These are phyloP conservation scores for Ashinkailepas kermadecensis DNA, from an alignment of 2,888 invertebrate genomes.

Conservation along the genomic window DNA sequence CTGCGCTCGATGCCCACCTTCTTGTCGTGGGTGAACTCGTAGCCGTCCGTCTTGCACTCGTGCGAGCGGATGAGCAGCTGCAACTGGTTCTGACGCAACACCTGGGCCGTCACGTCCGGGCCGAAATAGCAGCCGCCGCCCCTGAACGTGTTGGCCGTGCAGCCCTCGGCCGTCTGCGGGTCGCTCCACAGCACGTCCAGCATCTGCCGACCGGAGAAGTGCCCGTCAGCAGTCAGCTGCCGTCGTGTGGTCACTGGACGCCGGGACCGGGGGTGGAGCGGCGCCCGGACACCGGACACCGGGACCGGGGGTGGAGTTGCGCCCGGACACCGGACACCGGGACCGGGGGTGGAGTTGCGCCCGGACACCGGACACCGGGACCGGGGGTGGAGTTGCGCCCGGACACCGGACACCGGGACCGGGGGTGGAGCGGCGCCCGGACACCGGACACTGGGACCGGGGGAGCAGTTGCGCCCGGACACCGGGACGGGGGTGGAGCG, in stretches of 20 bases:
- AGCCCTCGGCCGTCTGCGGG: conserved; percentile 69
- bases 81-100: conserved; percentile 68
- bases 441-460: too few species aligned
- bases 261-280: neutral
- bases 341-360: too few species aligned
- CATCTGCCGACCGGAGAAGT: conserved; percentile 51
- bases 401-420: too few species aligned
- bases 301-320: neutral
- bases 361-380: too few species aligned
- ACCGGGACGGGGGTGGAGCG: too few species aligned
- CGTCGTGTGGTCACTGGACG: neutral
- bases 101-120: conserved; percentile 71
- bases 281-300: neutral
- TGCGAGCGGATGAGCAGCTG: conserved; percentile 77
- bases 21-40: conserved; percentile 74
- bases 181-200: conserved; percentile 92
- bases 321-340: too few species aligned
- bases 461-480: too few species aligned
- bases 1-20: neutral
- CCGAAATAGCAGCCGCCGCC: conserved; percentile 93
- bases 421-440: too few species aligned
- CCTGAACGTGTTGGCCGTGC: conserved; percentile 70
- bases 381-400: too few species aligned
- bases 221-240: neutral
- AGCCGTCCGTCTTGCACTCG: conserved; percentile 88